A percentile compares a stretch with the other conserved stretches of the same genome.
Evolutionary conservation across 2,797 vertebrate genomes (phyloP).

Genomic region (Pithecia hirsuta): DNA sequence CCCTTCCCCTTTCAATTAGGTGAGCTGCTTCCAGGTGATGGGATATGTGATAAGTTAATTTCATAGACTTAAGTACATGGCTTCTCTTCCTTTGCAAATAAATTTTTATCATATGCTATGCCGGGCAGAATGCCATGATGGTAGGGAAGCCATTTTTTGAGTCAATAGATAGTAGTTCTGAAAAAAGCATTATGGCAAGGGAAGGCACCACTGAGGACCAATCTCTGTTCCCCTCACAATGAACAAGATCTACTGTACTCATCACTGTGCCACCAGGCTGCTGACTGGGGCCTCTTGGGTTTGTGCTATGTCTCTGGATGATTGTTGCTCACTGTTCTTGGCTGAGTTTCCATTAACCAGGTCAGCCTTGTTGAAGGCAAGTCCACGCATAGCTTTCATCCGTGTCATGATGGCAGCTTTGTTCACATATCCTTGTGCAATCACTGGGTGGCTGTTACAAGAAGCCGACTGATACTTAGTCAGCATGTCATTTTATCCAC

Average conservation of each 20-base stretch:
- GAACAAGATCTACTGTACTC: neutral
- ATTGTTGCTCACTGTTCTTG: neutral
- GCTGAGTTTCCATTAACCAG: neutral
- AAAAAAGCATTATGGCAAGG: neutral
- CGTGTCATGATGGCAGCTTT: neutral
- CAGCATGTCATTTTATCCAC: neutral
- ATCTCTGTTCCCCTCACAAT: neutral
- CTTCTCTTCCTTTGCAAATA: neutral
- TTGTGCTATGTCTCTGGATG: neutral
- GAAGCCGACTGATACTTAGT: neutral
- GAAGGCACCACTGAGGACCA: neutral
- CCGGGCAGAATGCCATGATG: neutral
- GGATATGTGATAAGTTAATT: neutral
- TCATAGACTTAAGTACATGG: neutral
- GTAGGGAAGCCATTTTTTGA: neutral
- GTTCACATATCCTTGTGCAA: neutral
- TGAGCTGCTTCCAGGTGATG: neutral
- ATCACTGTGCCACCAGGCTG: too few species aligned
- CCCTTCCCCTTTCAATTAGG: neutral
- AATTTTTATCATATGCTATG: neutral
- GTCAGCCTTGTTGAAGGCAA: neutral
- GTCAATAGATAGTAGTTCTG: neutral
- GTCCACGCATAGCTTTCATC: neutral
- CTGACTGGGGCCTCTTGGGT: neutral
- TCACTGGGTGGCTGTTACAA: neutral